These are phyloP conservation scores for Dendrophyllia cribrosa DNA, from an alignment of 64 coral and sea anemone genomes.

Conservation along the genomic window DNA sequence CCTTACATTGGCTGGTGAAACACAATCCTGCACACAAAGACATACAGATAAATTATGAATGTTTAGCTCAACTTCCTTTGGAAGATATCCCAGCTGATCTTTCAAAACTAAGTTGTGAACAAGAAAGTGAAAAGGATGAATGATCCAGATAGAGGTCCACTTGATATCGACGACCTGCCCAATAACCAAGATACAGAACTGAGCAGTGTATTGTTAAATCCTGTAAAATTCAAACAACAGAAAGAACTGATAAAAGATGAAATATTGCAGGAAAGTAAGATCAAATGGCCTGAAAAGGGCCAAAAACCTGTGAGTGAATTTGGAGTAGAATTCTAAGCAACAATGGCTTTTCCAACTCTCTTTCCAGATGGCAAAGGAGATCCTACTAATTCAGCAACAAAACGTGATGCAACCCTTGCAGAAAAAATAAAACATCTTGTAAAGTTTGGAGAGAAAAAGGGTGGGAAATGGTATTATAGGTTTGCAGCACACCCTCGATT, in stretches of 20 bases:
- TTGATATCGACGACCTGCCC: conserved; percentile 29
- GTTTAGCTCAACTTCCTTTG: conserved; percentile 28
- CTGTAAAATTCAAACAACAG: conserved; percentile 35
- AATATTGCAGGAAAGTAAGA: conserved; percentile 46
- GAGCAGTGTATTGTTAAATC: conserved; percentile 17
- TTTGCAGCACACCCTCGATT: no score
- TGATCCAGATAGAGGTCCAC: no score
- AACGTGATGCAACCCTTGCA: no score
- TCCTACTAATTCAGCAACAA: no score
- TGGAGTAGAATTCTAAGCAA: conserved; percentile 28
- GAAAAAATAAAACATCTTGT: no score
- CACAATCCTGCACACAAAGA: conserved; percentile 45
- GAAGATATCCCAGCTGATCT: conserved; percentile 41
- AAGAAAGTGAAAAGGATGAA: conserved; percentile 39
- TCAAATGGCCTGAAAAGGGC: conserved; percentile 25
- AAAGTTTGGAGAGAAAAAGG: no score
- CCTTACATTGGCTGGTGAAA: conserved; percentile 38
- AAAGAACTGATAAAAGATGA: conserved; percentile 57
- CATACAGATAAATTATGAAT: conserved; percentile 29
- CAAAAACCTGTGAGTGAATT: conserved; percentile 5
- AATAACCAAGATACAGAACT: conserved; percentile 53
- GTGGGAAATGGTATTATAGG: no score
- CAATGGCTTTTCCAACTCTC: conserved; percentile 45
- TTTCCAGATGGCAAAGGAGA: no score
- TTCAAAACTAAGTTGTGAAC: conserved; percentile 16